Percentiles rank a stretch among this genome's conserved stretches.
These are phyloP conservation scores for Micrasema longulum DNA, from an alignment of 1,140 invertebrate genomes.

Conservation along the genomic window DNA sequence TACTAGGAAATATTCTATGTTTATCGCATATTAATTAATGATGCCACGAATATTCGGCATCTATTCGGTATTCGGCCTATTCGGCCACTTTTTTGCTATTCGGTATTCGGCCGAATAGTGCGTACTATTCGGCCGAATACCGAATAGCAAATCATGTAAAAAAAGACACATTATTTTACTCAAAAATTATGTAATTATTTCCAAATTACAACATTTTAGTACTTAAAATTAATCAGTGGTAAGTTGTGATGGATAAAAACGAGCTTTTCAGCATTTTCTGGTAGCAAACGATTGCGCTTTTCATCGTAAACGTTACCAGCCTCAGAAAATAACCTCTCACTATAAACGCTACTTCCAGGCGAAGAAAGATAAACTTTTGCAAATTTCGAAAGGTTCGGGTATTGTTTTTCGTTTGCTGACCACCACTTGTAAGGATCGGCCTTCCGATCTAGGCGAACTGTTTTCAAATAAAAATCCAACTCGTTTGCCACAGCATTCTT, in stretches of 20 bases:
- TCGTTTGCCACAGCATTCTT: constrained; percentile 56
- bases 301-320: not conserved
- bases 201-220: no score
- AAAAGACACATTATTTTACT: no score
- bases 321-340: constrained; percentile 48
- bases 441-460: constrained; percentile 54
- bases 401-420: constrained; percentile 52
- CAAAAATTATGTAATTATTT: no score
- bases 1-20: no score
- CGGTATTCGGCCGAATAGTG: constrained; percentile 5
- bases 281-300: constrained; percentile 3
- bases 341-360: constrained; percentile 46
- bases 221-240: no score
- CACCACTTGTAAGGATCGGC: constrained; percentile 55
- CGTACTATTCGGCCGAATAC: constrained; percentile 4
- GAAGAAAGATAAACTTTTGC: constrained; percentile 54
- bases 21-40: no score
- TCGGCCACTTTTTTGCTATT: constrained; percentile 7
- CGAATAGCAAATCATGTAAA: not conserved
- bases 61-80: constrained; percentile 4
- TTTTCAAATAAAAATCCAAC: constrained; percentile 55
- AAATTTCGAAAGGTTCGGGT: constrained; percentile 54
- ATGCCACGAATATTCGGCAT: constrained; percentile 5
- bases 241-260: no score
- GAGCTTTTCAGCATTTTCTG: not conserved